Percentiles rank a stretch among this genome's conserved stretches.
These are phyloP conservation scores for Tetramorium bicarinatum DNA, from an alignment of 2,888 invertebrate genomes.

Conservation along the genomic window DNA sequence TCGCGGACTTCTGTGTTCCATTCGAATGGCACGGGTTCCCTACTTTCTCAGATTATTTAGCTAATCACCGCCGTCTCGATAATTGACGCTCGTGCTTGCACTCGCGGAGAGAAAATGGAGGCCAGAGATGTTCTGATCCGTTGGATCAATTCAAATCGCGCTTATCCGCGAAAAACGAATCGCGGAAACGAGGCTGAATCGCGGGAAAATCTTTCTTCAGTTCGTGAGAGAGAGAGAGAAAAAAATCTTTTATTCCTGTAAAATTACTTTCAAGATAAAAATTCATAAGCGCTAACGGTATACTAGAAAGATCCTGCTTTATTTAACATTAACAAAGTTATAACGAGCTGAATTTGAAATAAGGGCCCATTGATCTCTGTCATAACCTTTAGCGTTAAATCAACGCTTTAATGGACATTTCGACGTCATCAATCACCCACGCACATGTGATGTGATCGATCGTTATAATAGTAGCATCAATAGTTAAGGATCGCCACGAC, in stretches of 20 bases:
- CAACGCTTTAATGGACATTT: background rate
- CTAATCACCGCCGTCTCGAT: constrained; percentile 44
- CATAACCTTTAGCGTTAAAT: background rate
- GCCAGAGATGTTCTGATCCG: constrained; percentile 31
- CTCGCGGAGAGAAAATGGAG: constrained; percentile 46
- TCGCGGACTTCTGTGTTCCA: constrained; percentile 26
- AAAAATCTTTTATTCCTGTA: background rate
- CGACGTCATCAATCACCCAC: constrained; percentile 32
- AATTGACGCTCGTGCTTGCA: constrained; percentile 41
- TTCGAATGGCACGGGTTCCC: constrained; percentile 40
- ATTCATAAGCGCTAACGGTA: background rate
- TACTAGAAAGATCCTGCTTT: background rate
- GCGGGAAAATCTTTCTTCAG: background rate
- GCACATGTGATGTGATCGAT: constrained; percentile 10
- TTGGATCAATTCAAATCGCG: constrained; percentile 43
- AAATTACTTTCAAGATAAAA: background rate
- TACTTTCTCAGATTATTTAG: constrained; percentile 58
- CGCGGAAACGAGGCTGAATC: constrained; percentile 37
- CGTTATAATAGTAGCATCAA: constrained; percentile 15
- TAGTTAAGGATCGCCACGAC: constrained; percentile 36
- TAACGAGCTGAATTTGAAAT: background rate
- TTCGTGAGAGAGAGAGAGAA: background rate
- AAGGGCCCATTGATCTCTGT: background rate
- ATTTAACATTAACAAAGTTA: background rate
- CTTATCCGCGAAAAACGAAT: constrained; percentile 5